Base-by-base conservation (phyloP, 2,888 invertebrate genomes). In the Agapetus fuscipes region DNA sequence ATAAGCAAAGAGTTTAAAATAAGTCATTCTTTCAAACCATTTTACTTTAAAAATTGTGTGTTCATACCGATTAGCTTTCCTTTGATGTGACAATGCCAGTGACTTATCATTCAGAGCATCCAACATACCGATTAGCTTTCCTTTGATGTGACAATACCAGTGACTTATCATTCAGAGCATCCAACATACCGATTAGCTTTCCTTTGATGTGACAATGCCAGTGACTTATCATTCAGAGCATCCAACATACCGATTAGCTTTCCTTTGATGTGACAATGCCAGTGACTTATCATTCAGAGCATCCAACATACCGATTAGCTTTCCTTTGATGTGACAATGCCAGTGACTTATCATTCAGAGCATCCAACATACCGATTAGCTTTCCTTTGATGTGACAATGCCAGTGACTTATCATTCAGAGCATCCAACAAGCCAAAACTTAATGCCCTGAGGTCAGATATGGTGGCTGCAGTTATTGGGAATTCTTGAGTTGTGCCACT, bases 291-390 rank as follows among this genome's bases (percentile, higher is more conserved):
- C 90, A 60, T 84, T 86, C 25, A 90, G 66, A 31, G 87, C 79
- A 57, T 91, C 90, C 51, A 39, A 58, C 54, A 56, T 68, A 84
- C 84, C 80, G 83, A 60, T 90, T 91, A 3, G 89, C 83, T 62
- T 86, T 85, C 53, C 84, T 78, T 53, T 89, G 89, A 62, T 90
- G 90, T 46, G 80, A 78, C 17, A 90, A 61, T 2, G 88, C 88
- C 41, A 86, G 67, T 33, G 82, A 83, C 62, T 90, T 90, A 56
- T 91, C 90, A 60, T 84, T 86, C 25, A 90, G 66, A 31, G 87
- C 79, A 57, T 91, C 90, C 51, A 39, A 58, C 54, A 56, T 68
- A 84, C 84, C 80, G 83, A 60, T 90, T 91, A 3, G 89, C 83
- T 62, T 86, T 85, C 53, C 84, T 78, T 53, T 89, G 89, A 63